Conservation (phyloP, 2,888 invertebrate species). For the Chymomyza procnemis region DNA sequence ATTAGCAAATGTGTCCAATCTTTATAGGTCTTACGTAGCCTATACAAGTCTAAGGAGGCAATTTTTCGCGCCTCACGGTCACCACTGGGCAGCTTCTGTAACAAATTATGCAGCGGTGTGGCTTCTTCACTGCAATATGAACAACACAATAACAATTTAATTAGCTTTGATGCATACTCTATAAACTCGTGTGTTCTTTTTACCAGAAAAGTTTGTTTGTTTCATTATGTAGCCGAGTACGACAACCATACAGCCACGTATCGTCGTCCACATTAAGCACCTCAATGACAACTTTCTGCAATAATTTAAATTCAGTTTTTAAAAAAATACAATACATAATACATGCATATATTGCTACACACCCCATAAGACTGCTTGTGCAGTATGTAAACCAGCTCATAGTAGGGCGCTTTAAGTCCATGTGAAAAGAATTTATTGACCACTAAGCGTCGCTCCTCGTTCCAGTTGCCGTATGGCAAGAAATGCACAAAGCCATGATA, state of each 20-base stretch:
- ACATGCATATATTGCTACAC: not conserved
- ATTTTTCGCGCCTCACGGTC: conserved; percentile 77
- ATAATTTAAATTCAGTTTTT: not conserved
- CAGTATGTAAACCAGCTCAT: conserved; percentile 71
- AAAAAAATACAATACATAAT: not conserved
- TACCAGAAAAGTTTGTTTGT: conserved; percentile 39
- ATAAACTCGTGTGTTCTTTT: not conserved
- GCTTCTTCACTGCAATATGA: conserved; percentile 75
- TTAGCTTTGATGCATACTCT: not conserved
- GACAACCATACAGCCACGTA: conserved; percentile 89
- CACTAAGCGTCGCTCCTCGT: conserved; percentile 80
- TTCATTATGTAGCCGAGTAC: conserved; percentile 79
- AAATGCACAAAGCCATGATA: conserved; percentile 6
- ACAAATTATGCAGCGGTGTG: conserved; percentile 81
- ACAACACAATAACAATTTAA: not conserved
- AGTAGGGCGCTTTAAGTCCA: conserved; percentile 64
- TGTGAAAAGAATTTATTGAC: conserved; percentile 69
- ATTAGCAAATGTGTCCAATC: conserved; percentile 86
- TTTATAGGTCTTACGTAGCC: conserved; percentile 80
- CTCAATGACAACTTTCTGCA: conserved; percentile 81
- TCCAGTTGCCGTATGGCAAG: conserved; percentile 78
- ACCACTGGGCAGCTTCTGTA: conserved; percentile 80
- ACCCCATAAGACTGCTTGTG: conserved; percentile 70
- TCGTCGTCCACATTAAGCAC: conserved; percentile 83
- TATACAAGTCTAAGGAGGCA: conserved; percentile 82